Base-by-base conservation (phyloP, 2,888 invertebrate genomes). In the Rhagophthalmus giganteus region DNA sequence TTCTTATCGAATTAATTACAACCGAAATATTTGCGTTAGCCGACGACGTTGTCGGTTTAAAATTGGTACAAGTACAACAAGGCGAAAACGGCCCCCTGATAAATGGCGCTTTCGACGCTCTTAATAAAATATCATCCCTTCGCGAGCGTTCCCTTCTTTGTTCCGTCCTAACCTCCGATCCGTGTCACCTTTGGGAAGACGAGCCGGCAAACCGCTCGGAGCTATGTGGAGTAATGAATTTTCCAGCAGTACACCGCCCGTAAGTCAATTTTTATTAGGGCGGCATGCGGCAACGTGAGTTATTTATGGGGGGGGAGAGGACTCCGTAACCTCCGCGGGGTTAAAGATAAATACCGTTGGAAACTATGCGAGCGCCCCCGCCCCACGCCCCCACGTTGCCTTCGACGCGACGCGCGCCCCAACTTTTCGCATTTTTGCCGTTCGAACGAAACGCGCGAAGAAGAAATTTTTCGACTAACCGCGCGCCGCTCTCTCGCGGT, bases 241-340 rank as follows among this genome's bases (percentile, higher is more conserved):
- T 60, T 60, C 57, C 55, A 55, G 47, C 54, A 54, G 51, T 55
- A 55, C 57, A 50, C 51, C 54, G n/a, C n/a, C n/a, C n/a, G 57
- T 54, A 60, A 58, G 57, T 60, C 60, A 60, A 60, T 60, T 60
- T 60, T 60, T 60, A 58, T 58, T 58, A 54, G 55, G 49, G 47
- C 39, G 52, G 49, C 39, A 56, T 55, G 57, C 44, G 50, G 54
- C 51, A 51, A 51, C 40, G 45, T 51, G 55, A 58, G 59, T 59
- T 59, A 59, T 59, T 59, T 59, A 59, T 54, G 50, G 52, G 33
- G 54, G 41, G n/a, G n/a, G n/a, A n/a, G n/a, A n/a, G n/a, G n/a
- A n/a, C 46, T 40, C 44, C 37, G 44, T 31, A 51, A 51, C 44
- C 50, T 51, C n/a, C n/a, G 50, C 45, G 45, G 40, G 51, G 39